phyloP scores from a whole-genome alignment of 2,797 vertebrate species.

The Mormyrops boulengeri region DNA sequence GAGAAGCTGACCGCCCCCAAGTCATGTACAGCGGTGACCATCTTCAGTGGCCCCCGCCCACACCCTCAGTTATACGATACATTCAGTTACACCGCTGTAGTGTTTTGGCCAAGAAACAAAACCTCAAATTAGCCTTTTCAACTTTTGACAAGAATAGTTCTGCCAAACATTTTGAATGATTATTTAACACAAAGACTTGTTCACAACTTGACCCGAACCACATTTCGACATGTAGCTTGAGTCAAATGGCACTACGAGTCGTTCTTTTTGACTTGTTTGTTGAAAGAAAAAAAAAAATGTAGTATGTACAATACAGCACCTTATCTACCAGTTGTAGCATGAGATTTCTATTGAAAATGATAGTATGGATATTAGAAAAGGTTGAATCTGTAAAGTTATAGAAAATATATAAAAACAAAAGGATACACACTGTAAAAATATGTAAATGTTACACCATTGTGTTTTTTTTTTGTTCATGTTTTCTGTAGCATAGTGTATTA shows the following conservation, averaged over 20 bases:
- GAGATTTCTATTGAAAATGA: slow-evolving; percentile 44
- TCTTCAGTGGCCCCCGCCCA: slow-evolving; percentile 20
- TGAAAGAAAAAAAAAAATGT: not conserved
- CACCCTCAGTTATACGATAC: slow-evolving; percentile 19
- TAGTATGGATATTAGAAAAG: slow-evolving; percentile 45
- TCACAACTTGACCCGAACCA: slow-evolving; percentile 34
- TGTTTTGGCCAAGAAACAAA: slow-evolving; percentile 16
- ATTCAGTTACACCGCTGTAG: slow-evolving; percentile 41
- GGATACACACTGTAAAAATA: slow-evolving; percentile 71
- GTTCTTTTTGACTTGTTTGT: slow-evolving; percentile 5
- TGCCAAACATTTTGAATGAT: slow-evolving; percentile 12
- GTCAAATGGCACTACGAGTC: slow-evolving; percentile 25
- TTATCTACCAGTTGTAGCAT: slow-evolving; percentile 66
- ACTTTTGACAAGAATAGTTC: slow-evolving; percentile 11
- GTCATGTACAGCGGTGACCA: slow-evolving; percentile 46
- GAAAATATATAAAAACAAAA: slow-evolving; percentile 54
- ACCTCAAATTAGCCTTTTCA: slow-evolving; percentile 17
- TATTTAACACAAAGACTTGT: slow-evolving; percentile 37
- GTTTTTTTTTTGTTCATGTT: slow-evolving; percentile 48
- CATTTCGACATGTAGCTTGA: slow-evolving; percentile 9
- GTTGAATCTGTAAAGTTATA: slow-evolving; percentile 52
- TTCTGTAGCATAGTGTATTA: slow-evolving; percentile 80
- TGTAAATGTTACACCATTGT: slow-evolving; percentile 62
- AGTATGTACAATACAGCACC: slow-evolving; percentile 55
- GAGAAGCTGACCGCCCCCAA: not conserved